Conservation (phyloP, 2,888 invertebrate species). For the Rapana venosa region DNA sequence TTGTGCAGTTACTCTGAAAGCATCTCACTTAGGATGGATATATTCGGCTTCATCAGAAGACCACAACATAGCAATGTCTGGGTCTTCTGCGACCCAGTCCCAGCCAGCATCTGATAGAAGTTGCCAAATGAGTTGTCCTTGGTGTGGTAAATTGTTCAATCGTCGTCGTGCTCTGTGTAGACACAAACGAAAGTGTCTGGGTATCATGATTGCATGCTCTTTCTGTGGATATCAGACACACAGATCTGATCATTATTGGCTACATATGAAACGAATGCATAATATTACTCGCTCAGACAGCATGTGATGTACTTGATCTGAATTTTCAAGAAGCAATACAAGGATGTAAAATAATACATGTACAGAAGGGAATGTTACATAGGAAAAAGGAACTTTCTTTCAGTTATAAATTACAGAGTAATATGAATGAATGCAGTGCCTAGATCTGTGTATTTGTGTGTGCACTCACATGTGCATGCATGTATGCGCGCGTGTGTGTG, state of each 20-base stretch:
- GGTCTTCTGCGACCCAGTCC: background rate
- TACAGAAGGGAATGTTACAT: no score
- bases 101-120: background rate
- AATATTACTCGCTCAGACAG: background rate
- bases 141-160: constrained; percentile 24
- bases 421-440: no score
- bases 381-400: no score
- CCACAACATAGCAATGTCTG: background rate
- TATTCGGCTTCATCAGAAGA: background rate
- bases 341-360: no score
- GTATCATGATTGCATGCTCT: constrained; percentile 11
- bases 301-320: background rate
- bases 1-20: constrained; percentile 5
- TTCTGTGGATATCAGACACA: constrained; percentile 27
- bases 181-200: constrained; percentile 33
- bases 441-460: no score
- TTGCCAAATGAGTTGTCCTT: constrained; percentile 9
- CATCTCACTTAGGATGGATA: background rate
- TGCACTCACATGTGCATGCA: background rate
- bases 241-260: constrained; percentile 22
- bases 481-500: background rate
- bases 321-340: no score
- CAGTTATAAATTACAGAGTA: no score
- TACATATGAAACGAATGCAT: constrained; percentile 33
- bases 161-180: background rate